These are phyloP conservation scores for Megathymus violae DNA, from an alignment of 1,140 invertebrate genomes.

Conservation along the genomic window DNA sequence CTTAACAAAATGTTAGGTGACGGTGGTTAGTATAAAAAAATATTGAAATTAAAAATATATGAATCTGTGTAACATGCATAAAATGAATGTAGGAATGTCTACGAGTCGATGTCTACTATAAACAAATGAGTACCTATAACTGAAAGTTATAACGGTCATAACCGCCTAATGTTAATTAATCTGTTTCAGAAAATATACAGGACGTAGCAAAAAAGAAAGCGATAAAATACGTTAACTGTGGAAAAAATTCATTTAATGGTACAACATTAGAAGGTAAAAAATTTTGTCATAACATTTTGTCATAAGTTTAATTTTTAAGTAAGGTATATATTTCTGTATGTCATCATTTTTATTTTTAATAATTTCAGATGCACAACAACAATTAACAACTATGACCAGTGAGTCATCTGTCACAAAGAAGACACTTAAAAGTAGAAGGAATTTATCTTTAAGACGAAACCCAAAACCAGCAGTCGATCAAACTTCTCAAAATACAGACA, in stretches of 20 bases:
- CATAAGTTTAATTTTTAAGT: too few relatives aligned
- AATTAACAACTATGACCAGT: background rate
- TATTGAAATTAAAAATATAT: constrained; percentile 53
- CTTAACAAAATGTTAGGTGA: background rate
- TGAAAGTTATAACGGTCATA: too few relatives aligned
- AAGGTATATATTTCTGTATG: background rate
- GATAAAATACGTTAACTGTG: too few relatives aligned
- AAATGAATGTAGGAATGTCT: too few relatives aligned
- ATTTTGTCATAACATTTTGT: too few relatives aligned
- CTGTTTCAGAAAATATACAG: constrained; percentile 4
- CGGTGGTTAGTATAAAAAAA: constrained; percentile 19
- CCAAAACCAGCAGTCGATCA: background rate
- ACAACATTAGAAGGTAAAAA: background rate
- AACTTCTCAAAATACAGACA: background rate
- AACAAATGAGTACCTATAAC: too few relatives aligned
- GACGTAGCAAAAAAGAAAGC: background rate
- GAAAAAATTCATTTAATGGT: background rate
- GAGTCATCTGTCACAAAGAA: background rate
- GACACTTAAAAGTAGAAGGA: constrained; percentile 5
- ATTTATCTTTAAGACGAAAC: constrained; percentile 13
- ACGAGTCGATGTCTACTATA: too few relatives aligned
- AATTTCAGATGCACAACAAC: background rate
- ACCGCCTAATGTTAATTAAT: background rate
- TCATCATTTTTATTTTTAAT: background rate
- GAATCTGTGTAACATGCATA: too few relatives aligned